Conservation (phyloP, 2,113 vertebrate species). For the Elephantulus edwardii region DNA sequence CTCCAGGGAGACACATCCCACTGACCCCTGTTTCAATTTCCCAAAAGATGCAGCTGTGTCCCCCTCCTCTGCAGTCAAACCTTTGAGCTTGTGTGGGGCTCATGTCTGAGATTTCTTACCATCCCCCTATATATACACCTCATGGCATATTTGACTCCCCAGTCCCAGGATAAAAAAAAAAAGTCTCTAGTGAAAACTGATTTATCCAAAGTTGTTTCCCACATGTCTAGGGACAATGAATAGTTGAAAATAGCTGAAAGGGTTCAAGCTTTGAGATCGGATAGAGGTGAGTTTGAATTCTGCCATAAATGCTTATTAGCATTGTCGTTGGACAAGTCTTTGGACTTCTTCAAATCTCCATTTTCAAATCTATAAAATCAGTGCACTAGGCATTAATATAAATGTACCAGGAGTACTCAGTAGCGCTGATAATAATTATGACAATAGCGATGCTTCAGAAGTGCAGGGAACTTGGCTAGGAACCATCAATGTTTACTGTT, state of each 20-base stretch:
- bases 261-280: neutral
- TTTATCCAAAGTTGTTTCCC: neutral
- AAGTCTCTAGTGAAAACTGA: neutral
- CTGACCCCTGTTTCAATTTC: neutral
- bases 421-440: neutral
- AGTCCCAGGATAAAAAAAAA: neutral
- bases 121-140: neutral
- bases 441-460: neutral
- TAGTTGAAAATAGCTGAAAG: neutral
- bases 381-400: neutral
- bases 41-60: neutral
- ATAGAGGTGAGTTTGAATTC: neutral
- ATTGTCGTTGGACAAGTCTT: neutral
- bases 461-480: neutral
- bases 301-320: neutral
- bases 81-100: neutral
- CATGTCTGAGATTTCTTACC: neutral
- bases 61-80: neutral
- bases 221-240: neutral
- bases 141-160: no score
- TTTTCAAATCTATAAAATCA: conserved; percentile 7
- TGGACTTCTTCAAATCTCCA: neutral
- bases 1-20: neutral
- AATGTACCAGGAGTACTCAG: neutral
- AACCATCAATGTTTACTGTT: neutral